Evolutionary conservation across 1,140 invertebrate species (phyloP).

Genomic region (Nautilus pompilius): DNA sequence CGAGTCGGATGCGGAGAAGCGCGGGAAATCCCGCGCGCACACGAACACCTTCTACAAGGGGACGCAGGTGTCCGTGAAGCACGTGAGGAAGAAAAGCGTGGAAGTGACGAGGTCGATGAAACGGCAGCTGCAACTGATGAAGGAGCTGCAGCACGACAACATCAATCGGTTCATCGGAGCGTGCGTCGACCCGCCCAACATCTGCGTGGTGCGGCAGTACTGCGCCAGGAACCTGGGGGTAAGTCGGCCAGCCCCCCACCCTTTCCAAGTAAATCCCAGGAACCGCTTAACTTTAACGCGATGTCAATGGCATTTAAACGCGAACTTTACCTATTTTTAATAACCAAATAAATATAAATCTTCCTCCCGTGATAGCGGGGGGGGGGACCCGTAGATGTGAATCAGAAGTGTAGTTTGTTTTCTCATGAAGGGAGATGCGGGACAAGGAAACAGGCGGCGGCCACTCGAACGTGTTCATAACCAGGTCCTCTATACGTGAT

Average conservation of each 20-base stretch:
- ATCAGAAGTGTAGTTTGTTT: no score
- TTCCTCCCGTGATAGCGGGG: no score
- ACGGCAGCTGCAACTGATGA: constrained; percentile 96
- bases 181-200: constrained; percentile 76
- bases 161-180: constrained; percentile 97
- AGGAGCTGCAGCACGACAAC: constrained; percentile 87
- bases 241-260: constrained; percentile 62
- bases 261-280: no score
- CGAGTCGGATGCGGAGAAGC: background rate
- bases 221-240: constrained; percentile 68
- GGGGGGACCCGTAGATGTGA: no score
- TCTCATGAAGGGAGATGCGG: no score
- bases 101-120: constrained; percentile 90
- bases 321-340: no score
- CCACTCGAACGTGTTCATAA: no score
- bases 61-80: constrained; percentile 51
- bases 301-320: no score
- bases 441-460: no score
- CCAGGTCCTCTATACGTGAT: no score
- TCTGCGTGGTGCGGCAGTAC: constrained; percentile 86
- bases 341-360: no score
- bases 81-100: constrained; percentile 77
- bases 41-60: constrained; percentile 49
- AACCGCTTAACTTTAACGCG: no score
- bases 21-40: background rate